Percentiles rank a stretch among this genome's conserved stretches.
Evolutionary conservation across 2,113 vertebrate species (phyloP).

Genomic region (Proterorhinus semilunaris): DNA sequence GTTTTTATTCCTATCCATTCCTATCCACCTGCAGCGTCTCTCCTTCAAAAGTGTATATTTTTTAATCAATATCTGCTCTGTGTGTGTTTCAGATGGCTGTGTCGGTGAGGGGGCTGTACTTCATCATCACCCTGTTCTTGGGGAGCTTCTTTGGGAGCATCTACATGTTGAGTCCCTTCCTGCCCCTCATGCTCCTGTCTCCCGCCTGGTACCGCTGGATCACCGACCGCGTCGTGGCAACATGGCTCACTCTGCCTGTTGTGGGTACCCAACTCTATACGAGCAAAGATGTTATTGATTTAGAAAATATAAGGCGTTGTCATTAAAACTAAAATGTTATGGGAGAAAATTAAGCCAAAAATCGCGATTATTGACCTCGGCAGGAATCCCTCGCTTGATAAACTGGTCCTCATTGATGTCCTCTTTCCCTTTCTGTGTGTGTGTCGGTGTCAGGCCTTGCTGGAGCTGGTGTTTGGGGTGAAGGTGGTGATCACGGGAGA

Average conservation of each 20-base stretch:
- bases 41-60: too few relatives aligned
- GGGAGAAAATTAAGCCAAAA: too few relatives aligned
- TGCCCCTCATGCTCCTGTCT: constrained; percentile 91
- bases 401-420: not conserved
- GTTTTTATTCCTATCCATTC: too few relatives aligned
- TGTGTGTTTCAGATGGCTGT: constrained; percentile 81
- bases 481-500: constrained; percentile 97
- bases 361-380: too few relatives aligned
- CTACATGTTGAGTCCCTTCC: constrained; percentile 90
- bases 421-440: not conserved
- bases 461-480: constrained; percentile 93
- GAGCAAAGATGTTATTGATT: not conserved
- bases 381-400: too few relatives aligned
- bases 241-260: constrained; percentile 95
- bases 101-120: constrained; percentile 90
- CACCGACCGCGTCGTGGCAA: constrained; percentile 89
- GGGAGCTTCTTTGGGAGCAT: constrained; percentile 94
- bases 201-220: constrained; percentile 96
- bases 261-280: constrained; percentile 73
- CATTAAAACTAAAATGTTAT: too few relatives aligned
- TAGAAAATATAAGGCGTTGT: too few relatives aligned
- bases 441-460: constrained; percentile 77
- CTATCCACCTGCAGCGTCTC: too few relatives aligned
- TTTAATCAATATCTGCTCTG: constrained; percentile 1
- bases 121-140: constrained; percentile 87